Evolutionary conservation across 2,888 invertebrate genomes (phyloP).

Genomic region (Sepioteuthis lessoniana): DNA sequence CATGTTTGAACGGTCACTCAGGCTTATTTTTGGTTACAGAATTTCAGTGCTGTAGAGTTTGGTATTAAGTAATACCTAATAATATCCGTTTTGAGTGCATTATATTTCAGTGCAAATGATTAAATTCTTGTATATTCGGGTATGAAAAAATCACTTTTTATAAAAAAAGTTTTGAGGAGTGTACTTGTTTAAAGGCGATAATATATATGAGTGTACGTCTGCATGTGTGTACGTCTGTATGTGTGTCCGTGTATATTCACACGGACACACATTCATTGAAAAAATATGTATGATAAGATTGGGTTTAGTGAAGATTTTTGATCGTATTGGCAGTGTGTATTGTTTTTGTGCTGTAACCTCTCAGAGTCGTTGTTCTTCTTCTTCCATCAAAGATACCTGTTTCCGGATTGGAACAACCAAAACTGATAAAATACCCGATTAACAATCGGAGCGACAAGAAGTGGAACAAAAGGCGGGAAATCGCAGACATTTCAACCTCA

Average conservation of each 20-base stretch:
- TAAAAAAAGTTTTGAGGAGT: too few relatives aligned
- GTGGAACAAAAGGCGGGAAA: conserved; percentile 11
- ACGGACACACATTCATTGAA: not conserved
- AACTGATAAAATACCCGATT: not conserved
- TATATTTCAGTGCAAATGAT: too few relatives aligned
- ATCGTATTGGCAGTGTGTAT: not conserved
- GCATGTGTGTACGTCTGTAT: too few relatives aligned
- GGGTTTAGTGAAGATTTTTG: not conserved
- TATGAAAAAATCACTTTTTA: too few relatives aligned
- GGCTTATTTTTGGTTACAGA: too few relatives aligned
- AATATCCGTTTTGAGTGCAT: too few relatives aligned
- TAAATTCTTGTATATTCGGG: too few relatives aligned
- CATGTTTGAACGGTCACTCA: too few relatives aligned
- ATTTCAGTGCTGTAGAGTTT: too few relatives aligned
- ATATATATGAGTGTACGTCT: not conserved
- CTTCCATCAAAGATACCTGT: conserved; percentile 23
- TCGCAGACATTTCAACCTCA: not conserved
- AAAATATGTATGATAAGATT: not conserved
- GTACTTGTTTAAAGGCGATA: not conserved
- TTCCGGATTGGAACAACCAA: not conserved
- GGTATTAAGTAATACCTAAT: too few relatives aligned
- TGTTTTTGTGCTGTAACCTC: not conserved
- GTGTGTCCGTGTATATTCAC: not conserved
- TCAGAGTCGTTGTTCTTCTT: conserved; percentile 5
- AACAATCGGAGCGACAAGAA: conserved; percentile 33